A percentile compares a stretch with the other conserved stretches of the same genome.
Conservation (phyloP, 92 coral and sea anemone genomes). For the Epizoanthus stellaris region DNA sequence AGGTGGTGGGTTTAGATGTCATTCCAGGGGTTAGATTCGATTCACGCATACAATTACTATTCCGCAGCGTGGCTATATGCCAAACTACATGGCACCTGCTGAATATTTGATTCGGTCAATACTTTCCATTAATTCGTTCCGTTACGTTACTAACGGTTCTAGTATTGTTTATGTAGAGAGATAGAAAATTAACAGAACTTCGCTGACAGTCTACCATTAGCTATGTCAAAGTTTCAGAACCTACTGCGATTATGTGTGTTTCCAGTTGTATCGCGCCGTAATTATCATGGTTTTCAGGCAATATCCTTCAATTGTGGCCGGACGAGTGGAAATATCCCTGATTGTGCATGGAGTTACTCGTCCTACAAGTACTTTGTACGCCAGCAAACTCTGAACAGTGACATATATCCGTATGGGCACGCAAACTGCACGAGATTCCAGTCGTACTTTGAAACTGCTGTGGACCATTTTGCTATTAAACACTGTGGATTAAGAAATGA, state of each 20-base stretch:
- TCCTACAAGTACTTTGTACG: background rate
- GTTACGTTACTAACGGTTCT: background rate
- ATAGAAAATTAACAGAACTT: background rate
- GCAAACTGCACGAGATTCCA: background rate
- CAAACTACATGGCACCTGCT: slow-evolving; percentile 6
- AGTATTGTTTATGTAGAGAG: background rate
- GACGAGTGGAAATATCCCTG: slow-evolving; percentile 3
- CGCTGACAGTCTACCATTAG: background rate
- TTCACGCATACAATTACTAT: background rate
- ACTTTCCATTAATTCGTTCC: no score
- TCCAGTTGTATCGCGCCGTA: background rate
- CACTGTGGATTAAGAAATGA: slow-evolving; percentile 5
- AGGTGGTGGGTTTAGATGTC: no score
- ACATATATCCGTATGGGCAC: background rate
- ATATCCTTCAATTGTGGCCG: background rate
- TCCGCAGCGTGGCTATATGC: background rate
- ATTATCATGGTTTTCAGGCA: background rate
- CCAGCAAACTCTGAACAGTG: slow-evolving; percentile 7
- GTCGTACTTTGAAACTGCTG: slow-evolving; percentile 15
- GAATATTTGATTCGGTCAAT: background rate
- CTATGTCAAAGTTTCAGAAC: background rate
- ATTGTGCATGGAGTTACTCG: slow-evolving; percentile 4
- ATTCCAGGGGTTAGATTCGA: no score
- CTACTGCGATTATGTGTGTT: background rate
- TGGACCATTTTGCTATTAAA: slow-evolving; percentile 3